Evolutionary conservation across 2,113 vertebrate species (phyloP), one percentile per base, ranked within the genome.

Genomic region (Nothoprocta pentlandii): DNA sequence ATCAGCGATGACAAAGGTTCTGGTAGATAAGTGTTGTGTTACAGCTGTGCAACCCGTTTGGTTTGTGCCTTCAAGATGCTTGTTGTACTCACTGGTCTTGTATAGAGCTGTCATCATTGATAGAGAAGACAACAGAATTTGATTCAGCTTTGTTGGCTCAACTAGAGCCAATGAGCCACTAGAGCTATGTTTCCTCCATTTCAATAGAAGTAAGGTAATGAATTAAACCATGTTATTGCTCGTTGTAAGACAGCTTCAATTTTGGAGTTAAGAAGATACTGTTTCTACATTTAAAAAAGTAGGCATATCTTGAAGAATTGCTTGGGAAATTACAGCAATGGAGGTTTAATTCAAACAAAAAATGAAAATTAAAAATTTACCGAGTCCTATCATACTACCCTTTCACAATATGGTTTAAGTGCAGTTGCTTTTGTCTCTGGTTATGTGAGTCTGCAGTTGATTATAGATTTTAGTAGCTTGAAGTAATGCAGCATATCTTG

Each of bases 381-480:
- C 11, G 58, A 82, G 78, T 61, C 62, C 5, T 28, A 64, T 73
- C 64, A 64, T 34, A 28, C 32, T 69, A 64, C 28, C 4, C 85
- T 87, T 89, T 85, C 3, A 7, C 71, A 61, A 34, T 67, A 73
- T 75, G 62, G 89, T 91, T 89, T 92, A 84, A 89, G 19, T 61
- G 53, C 62, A 62, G 58, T 93, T 30, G 64, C 41, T 87, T 82
- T 73, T 68, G 91, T 69, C 26, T 41, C 6, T 67, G 47, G 39
- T 82, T 89, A 87, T 67, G 61, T 34, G 26, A 89, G 42, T 34
- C 67, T 82, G 75, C 21, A 53, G 62, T n/a, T 82, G 81, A 79
- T 92, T 34, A 76, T 41, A 56, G 78, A 73, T 76, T 81, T 89
- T 64, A 75, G 78, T 79, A 79, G 14, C 58, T 82, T 82, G 74